A percentile compares a stretch with the other conserved stretches of the same genome.
phyloP scores from a whole-genome alignment of 37 sponge, comb jelly and placozoan species.

The Petrosia ficiformis region DNA sequence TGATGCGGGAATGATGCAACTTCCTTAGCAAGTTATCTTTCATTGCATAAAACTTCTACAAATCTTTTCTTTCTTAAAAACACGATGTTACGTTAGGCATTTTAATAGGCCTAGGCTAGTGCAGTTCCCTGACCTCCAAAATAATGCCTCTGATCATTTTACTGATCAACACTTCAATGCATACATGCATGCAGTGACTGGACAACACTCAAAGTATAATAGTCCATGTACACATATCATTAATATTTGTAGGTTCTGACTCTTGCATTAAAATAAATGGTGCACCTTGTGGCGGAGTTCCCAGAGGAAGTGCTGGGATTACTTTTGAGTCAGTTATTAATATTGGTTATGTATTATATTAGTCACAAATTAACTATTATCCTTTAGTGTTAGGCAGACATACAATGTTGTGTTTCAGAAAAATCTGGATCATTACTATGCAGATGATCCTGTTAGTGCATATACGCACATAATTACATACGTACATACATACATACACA shows the following conservation, averaged over 20 bases:
- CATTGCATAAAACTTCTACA: too few relatives aligned
- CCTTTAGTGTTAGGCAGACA: constrained; percentile 32
- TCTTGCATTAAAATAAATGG: constrained; percentile 44
- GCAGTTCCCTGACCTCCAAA: too few relatives aligned
- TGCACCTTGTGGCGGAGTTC: constrained; percentile 42
- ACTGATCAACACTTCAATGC: too few relatives aligned
- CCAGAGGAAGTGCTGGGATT: constrained; percentile 9
- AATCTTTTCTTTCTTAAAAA: too few relatives aligned
- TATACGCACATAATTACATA: not conserved
- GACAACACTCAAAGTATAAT: not conserved
- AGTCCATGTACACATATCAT: not conserved
- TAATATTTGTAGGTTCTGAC: constrained; percentile 49
- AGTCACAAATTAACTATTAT: not conserved
- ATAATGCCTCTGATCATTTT: too few relatives aligned
- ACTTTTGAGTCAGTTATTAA: constrained; percentile 29
- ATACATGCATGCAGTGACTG: not conserved
- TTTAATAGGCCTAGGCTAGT: too few relatives aligned
- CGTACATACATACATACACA: too few relatives aligned
- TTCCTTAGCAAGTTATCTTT: too few relatives aligned
- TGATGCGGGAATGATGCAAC: too few relatives aligned
- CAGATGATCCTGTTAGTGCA: constrained; percentile 30
- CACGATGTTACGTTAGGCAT: too few relatives aligned
- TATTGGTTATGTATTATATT: not conserved
- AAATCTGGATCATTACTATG: constrained; percentile 78
- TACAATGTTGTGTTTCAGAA: constrained; percentile 73